Base-by-base conservation (phyloP, 2,888 invertebrate species). In the Volucella zonaria region DNA sequence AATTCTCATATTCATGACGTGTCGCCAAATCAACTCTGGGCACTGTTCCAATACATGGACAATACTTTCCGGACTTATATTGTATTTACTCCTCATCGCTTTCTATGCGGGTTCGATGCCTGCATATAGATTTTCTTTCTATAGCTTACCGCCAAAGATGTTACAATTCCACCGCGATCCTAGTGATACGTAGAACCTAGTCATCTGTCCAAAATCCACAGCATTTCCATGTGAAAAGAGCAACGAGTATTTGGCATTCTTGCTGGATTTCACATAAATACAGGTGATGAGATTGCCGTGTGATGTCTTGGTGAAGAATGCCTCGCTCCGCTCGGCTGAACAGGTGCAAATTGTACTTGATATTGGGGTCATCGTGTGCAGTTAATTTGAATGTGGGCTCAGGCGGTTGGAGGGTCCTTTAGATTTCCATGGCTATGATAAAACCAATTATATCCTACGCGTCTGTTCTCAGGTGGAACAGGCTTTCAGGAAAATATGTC, bases 191-290 rank as follows among this genome's bases (percentile, higher is more conserved):
- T 98, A 98, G 93, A 99, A 99, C 93, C 97, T 97, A 93, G 97
- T 97, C 98, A 99, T 99, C 93, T 99, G 98, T 89, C 99, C 99
- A 89, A 99, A 94, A 93, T 99, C 99, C 12, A 91, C 99, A 71
- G 99, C 99, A 92, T 99, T 99, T 86, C 99, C 99, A 92, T 99
- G 99, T 82, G 98, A 98, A 93, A 98, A 99, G 87, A 99, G 94
- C 89, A 99, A 95, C 18, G 99, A 99, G 73, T 91, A 99, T 89
- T 97, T 95, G 89, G 98, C 97, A 89, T 96, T 97, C 87, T 96
- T 95, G 89, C 96, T 96, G 92, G 97, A 97, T 87, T 97, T 95
- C 88, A 98, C 97, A 93, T 97, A 98, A 93, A 99, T 95, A 93
- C 99, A 99, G 76, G 98, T 98, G 90, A 99, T 98, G 90, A 97